Conservation (phyloP, 2,113 vertebrate species). For the Piprites chloris region DNA sequence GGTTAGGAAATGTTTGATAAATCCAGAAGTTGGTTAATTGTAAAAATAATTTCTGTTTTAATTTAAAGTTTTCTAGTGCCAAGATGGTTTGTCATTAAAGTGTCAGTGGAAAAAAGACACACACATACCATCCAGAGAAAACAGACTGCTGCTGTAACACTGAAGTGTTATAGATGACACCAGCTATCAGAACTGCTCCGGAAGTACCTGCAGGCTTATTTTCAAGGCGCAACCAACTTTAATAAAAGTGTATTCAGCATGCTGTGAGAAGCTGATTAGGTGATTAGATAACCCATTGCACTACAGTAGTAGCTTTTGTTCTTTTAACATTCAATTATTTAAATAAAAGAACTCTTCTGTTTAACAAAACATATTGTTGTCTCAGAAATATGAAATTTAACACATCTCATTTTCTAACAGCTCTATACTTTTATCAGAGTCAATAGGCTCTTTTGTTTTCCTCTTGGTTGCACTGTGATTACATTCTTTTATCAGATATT, state of each 20-base stretch:
- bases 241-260: neutral
- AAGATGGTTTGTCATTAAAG: neutral
- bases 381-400: conserved; percentile 24
- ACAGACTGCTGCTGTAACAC: neutral
- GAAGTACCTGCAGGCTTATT: neutral
- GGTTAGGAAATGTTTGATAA: neutral
- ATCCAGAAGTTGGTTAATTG: neutral
- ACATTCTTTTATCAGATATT: conserved; percentile 10
- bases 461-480: neutral
- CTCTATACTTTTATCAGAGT: neutral
- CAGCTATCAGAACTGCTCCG: neutral
- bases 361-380: conserved; percentile 14
- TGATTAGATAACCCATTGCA: conserved; percentile 7
- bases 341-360: neutral
- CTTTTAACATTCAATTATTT: neutral
- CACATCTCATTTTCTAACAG: neutral
- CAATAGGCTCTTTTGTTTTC: conserved; percentile 1
- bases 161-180: neutral
- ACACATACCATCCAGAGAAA: neutral
- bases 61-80: neutral
- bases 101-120: neutral
- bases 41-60: neutral
- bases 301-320: neutral
- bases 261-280: neutral
- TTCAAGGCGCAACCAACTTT: neutral